Evolutionary conservation across 30 jellyfish, hydroid and myxozoan species (phyloP).

Genomic region (Aurelia sp.): DNA sequence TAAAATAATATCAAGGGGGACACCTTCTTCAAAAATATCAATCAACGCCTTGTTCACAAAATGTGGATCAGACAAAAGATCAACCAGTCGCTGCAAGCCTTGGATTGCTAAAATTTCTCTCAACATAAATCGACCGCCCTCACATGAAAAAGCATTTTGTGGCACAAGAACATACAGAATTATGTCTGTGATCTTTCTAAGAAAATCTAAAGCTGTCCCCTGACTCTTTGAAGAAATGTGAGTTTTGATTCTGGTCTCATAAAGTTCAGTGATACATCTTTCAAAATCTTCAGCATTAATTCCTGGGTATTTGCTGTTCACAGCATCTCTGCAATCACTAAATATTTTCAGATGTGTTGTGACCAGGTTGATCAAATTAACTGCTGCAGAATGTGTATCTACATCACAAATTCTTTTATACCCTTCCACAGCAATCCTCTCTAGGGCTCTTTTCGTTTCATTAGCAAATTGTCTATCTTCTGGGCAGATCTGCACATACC

Average conservation of each 20-base stretch:
- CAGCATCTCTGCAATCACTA: slow-evolving; percentile 84
- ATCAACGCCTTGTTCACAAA: slow-evolving; percentile 82
- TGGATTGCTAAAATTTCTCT: slow-evolving; percentile 93
- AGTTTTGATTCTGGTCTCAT: slow-evolving; percentile 70
- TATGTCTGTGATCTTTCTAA: slow-evolving; percentile 79
- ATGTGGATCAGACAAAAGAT: slow-evolving; percentile 77
- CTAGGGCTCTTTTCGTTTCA: slow-evolving; percentile 78
- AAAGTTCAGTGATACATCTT: slow-evolving; percentile 79
- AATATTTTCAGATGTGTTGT: slow-evolving; percentile 80
- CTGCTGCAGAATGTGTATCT: slow-evolving; percentile 76
- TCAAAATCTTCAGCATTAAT: slow-evolving; percentile 78
- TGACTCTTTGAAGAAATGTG: slow-evolving; percentile 87
- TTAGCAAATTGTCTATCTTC: slow-evolving; percentile 79
- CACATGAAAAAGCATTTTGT: slow-evolving; percentile 77
- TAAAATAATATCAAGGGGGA: slow-evolving; percentile 64
- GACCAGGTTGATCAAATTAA: slow-evolving; percentile 60
- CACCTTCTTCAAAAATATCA: slow-evolving; percentile 89
- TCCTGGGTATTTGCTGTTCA: slow-evolving; percentile 90
- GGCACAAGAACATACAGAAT: slow-evolving; percentile 75
- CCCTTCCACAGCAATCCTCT: slow-evolving; percentile 62
- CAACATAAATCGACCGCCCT: slow-evolving; percentile 93
- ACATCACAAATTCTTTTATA: slow-evolving; percentile 54
- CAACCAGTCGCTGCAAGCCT: slow-evolving; percentile 68
- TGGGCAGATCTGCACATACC: slow-evolving; percentile 88
- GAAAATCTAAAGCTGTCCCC: slow-evolving; percentile 82